phyloP scores from a whole-genome alignment of 2,797 vertebrate genomes.

The Apodemus agrarius region DNA sequence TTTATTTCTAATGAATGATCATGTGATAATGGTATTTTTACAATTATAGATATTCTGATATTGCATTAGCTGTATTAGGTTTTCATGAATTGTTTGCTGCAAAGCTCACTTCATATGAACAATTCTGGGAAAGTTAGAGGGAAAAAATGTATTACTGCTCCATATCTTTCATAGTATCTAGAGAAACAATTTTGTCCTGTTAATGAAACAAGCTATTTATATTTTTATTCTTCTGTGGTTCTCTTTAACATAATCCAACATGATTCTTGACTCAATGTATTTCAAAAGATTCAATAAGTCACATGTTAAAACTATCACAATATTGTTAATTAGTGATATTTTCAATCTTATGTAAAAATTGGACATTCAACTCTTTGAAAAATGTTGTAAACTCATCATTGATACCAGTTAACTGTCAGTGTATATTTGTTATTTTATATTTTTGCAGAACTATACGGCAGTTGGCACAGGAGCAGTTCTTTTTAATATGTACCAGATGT shows the following conservation, averaged over 20 bases:
- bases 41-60: neutral
- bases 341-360: neutral
- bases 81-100: neutral
- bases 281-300: neutral
- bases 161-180: neutral
- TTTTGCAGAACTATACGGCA: constrained; percentile 95
- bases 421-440: neutral
- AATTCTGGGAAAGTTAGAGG: neutral
- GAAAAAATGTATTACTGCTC: neutral
- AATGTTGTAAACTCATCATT: neutral
- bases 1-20: neutral
- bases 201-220: neutral
- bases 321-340: neutral
- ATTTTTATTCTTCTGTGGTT: neutral
- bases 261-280: neutral
- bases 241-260: neutral
- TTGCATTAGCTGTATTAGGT: neutral
- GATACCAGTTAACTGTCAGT: neutral
- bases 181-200: neutral
- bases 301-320: neutral
- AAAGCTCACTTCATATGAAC: neutral
- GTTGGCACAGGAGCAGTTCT: constrained; percentile 99
- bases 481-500: constrained; percentile 98
- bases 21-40: neutral
- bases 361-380: neutral